Base-by-base conservation (phyloP, 2,888 invertebrate genomes). In the Augochlorella aurata region DNA sequence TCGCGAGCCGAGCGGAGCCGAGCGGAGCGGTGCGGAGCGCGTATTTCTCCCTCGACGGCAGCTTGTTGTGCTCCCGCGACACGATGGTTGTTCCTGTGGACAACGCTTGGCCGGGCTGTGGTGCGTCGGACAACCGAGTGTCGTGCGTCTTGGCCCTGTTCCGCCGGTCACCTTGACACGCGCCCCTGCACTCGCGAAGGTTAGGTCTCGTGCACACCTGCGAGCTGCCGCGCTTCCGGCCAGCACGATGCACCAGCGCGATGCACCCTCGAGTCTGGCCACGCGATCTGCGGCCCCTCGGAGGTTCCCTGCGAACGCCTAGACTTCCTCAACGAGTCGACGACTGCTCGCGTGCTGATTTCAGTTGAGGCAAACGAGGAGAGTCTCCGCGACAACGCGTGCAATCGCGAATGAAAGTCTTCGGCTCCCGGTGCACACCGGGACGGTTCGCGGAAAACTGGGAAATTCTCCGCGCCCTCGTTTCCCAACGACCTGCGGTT, bases 131-230 rank as follows among this genome's bases (percentile, higher is more conserved):
- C 50, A 52, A 18, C 21, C 49, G 69, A 52, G 69, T 77, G 54
- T 45, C 81, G 63, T 77, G 67, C 65, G 49, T 81, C 49, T 63
- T 52, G 58, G 68, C 77, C 44, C 44, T 49, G 44, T 50, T 58
- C 61, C 29, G 63, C 49, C 69, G 74, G 83, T 79, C 69, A 71
- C 71, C 74, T 73, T 83, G 79, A 74, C 80, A 78, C 82, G 77
- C 74, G 69, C 47, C 72, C 49, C 44, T 65, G 63, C 52, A 21
- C 44, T 18, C 38, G 8, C 52, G 47, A 78, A 83, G 82, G 82
- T 82, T 82, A 82, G 82, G 74, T 82, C 71, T 63, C 71, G 54
- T 45, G 54, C 29, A 50, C 65, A 74, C 65, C 82, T 78, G 74
- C 82, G 38, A 68, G n/a, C 65, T 1, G 65, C 65, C 65, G 44